Evolutionary conservation across 2,888 invertebrate species (phyloP).

Genomic region (Campoplex nolae): DNA sequence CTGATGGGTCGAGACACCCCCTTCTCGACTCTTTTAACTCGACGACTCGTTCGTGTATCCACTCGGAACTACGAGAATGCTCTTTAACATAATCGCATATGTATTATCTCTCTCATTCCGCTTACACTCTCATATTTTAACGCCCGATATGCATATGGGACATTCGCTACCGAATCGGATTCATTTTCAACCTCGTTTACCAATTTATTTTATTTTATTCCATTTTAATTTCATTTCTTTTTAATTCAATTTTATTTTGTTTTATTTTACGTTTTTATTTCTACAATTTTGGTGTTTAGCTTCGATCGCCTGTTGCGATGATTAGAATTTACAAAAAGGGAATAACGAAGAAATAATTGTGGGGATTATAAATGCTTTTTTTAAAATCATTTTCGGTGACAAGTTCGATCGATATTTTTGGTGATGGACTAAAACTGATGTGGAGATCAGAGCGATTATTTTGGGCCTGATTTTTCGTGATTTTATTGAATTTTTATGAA

Average conservation of each 20-base stretch:
- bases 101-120: constrained; percentile 22
- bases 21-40: constrained; percentile 74
- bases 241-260: not conserved
- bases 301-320: too few relatives aligned
- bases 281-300: too few relatives aligned
- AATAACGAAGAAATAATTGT: too few relatives aligned
- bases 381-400: not conserved
- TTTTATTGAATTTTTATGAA: too few relatives aligned
- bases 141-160: not conserved
- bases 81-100: constrained; percentile 50
- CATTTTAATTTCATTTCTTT: not conserved
- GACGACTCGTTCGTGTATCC: constrained; percentile 13
- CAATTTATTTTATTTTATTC: too few relatives aligned
- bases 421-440: not conserved
- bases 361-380: too few relatives aligned
- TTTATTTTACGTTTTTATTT: not conserved
- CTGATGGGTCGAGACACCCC: constrained; percentile 78
- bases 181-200: not conserved
- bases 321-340: too few relatives aligned
- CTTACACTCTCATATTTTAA: constrained; percentile 7
- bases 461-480: too few relatives aligned
- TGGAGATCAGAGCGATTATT: too few relatives aligned
- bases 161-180: not conserved
- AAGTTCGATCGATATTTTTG: not conserved
- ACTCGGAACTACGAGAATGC: constrained; percentile 53